Conservation (phyloP, 1,140 invertebrate genomes). For the Pseudachorutes palmiensis region DNA sequence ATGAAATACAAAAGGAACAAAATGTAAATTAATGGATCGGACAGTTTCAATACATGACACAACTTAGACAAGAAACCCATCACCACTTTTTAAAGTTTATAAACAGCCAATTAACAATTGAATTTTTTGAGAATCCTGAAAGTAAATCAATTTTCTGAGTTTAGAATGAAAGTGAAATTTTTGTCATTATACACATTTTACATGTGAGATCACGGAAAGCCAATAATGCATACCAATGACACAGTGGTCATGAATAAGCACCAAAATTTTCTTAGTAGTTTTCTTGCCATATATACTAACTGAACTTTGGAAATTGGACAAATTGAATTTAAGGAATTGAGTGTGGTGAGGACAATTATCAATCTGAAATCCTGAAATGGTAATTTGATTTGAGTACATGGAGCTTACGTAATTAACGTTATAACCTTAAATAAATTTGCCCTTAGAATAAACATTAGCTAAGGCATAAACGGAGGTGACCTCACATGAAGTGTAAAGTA, state of each 20-base stretch:
- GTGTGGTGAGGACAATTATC: not conserved
- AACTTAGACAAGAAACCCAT: not conserved
- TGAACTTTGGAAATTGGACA: too few species aligned
- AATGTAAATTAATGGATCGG: too few species aligned
- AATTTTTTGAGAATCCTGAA: not conserved
- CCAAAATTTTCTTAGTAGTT: too few species aligned
- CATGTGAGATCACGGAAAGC: not conserved
- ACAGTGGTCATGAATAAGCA: not conserved
- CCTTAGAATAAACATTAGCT: too few species aligned
- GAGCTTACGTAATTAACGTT: too few species aligned
- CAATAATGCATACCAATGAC: slow-evolving; percentile 4
- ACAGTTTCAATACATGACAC: too few species aligned
- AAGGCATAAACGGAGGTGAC: too few species aligned
- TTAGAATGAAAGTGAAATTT: not conserved
- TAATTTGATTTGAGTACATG: too few species aligned
- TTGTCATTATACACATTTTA: slow-evolving; percentile 9
- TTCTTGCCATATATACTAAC: too few species aligned
- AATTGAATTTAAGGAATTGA: not conserved
- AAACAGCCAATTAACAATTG: not conserved
- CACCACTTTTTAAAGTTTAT: not conserved
- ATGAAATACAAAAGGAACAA: too few species aligned
- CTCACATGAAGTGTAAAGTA: too few species aligned
- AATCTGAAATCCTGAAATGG: not conserved
- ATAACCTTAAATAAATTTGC: too few species aligned
- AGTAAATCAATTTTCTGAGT: not conserved